Conservation (phyloP, 2,113 vertebrate species). For the Heptranchias perlo region DNA sequence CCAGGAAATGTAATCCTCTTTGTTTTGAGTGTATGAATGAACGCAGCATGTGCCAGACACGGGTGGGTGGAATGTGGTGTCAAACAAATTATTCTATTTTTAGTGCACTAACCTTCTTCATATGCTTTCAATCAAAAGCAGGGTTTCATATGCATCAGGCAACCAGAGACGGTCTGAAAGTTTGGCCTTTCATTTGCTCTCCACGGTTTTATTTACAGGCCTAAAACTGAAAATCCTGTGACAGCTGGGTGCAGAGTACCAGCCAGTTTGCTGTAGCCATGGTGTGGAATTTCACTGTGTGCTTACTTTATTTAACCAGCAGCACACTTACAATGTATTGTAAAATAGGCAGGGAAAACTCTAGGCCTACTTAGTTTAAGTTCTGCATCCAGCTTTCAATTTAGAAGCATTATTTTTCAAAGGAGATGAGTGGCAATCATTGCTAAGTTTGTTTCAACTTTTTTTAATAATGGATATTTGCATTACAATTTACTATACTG, state of each 20-base stretch:
- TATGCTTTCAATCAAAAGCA: conserved; percentile 44
- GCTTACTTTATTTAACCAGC: conserved; percentile 57
- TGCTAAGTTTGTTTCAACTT: neutral
- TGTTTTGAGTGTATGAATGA: conserved; percentile 47
- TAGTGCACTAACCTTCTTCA: conserved; percentile 44
- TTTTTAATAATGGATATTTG: neutral
- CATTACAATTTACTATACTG: neutral
- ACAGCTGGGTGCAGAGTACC: conserved; percentile 44
- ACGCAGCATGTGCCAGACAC: conserved; percentile 44
- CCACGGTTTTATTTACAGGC: conserved; percentile 40
- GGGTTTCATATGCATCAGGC: neutral
- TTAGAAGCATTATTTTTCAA: conserved; percentile 45
- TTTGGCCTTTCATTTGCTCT: conserved; percentile 46
- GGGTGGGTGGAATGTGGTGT: conserved; percentile 45
- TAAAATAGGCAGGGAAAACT: conserved; percentile 48
- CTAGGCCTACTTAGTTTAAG: conserved; percentile 50
- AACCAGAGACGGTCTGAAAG: conserved; percentile 43
- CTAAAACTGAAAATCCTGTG: neutral
- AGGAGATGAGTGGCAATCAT: neutral
- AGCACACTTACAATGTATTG: conserved; percentile 53
- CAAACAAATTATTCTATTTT: conserved; percentile 50
- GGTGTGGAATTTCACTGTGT: conserved; percentile 62
- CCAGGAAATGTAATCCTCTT: conserved; percentile 31
- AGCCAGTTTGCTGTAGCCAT: conserved; percentile 46
- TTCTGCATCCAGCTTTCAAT: conserved; percentile 50